Percentiles rank a stretch among this genome's conserved stretches.
These are phyloP conservation scores for Phenganax marumi DNA, from an alignment of 92 coral and sea anemone genomes.

Conservation along the genomic window DNA sequence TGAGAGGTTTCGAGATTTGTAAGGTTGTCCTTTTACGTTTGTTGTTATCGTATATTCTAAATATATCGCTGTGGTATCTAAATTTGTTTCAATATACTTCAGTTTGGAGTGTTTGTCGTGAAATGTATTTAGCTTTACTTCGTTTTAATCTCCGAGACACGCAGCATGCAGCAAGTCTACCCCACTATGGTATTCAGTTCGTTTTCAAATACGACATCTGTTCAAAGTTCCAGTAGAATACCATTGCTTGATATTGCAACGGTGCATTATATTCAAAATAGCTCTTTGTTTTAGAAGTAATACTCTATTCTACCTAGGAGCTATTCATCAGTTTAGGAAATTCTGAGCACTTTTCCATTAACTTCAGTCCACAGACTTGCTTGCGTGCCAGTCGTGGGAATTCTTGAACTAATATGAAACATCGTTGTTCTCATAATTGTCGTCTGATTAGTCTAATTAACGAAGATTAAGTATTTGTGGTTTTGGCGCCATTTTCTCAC, in stretches of 20 bases:
- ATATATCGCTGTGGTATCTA: neutral
- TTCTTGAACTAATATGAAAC: neutral
- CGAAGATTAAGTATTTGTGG: neutral
- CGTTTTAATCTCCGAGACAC: neutral
- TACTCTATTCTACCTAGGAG: neutral
- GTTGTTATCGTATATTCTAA: neutral
- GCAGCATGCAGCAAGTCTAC: neutral
- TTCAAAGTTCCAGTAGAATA: too few relatives aligned
- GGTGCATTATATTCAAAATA: neutral
- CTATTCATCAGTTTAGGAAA: neutral
- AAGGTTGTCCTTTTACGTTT: neutral
- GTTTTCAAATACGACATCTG: too few relatives aligned
- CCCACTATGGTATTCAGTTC: neutral
- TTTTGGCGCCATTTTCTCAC: neutral
- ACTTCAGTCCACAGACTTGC: neutral
- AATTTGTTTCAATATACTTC: neutral
- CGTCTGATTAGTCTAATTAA: neutral
- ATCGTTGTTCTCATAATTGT: neutral
- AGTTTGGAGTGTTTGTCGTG: neutral
- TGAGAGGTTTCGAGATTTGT: neutral
- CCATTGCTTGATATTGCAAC: too few relatives aligned
- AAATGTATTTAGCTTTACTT: neutral
- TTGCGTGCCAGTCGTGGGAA: neutral
- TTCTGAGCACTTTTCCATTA: neutral
- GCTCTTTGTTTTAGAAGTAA: neutral